Evolutionary conservation across 2,888 invertebrate species (phyloP).

Genomic region (Amphimallon solstitiale): DNA sequence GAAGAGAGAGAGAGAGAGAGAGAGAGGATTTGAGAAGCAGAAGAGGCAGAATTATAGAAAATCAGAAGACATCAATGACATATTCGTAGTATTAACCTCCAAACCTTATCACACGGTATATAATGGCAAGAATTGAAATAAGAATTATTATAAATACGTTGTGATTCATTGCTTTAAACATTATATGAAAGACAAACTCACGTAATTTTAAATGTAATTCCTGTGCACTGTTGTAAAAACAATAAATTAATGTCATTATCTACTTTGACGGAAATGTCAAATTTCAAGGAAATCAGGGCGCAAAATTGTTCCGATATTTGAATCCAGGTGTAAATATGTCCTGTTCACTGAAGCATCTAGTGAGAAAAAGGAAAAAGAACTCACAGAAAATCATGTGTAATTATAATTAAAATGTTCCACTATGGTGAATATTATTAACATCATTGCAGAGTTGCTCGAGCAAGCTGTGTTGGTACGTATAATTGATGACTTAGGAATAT

Average conservation of each 20-base stretch:
- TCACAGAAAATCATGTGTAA: slow-evolving; percentile 39
- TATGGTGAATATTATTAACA: slow-evolving; percentile 41
- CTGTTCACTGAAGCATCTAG: slow-evolving; percentile 37
- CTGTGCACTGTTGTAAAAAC: background rate
- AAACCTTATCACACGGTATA: too few species aligned
- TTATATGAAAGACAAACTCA: too few species aligned
- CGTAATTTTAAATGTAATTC: too few species aligned
- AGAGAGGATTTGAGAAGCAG: too few species aligned
- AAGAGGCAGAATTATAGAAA: too few species aligned
- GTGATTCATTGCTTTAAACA: too few species aligned
- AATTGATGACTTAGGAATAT: too few species aligned
- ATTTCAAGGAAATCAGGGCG: background rate
- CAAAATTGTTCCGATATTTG: slow-evolving; percentile 24
- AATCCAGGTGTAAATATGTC: slow-evolving; percentile 18
- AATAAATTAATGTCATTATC: background rate
- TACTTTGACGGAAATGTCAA: background rate
- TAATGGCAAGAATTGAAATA: too few species aligned
- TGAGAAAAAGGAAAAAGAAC: background rate
- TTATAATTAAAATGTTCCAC: slow-evolving; percentile 45
- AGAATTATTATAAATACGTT: too few species aligned
- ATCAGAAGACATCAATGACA: too few species aligned
- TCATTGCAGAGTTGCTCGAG: slow-evolving; percentile 31
- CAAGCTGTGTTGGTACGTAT: slow-evolving; percentile 28
- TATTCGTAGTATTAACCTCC: too few species aligned
- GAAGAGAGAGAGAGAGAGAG: too few species aligned